Conservation (phyloP, 2,113 vertebrate species). For the Talpa occidentalis region DNA sequence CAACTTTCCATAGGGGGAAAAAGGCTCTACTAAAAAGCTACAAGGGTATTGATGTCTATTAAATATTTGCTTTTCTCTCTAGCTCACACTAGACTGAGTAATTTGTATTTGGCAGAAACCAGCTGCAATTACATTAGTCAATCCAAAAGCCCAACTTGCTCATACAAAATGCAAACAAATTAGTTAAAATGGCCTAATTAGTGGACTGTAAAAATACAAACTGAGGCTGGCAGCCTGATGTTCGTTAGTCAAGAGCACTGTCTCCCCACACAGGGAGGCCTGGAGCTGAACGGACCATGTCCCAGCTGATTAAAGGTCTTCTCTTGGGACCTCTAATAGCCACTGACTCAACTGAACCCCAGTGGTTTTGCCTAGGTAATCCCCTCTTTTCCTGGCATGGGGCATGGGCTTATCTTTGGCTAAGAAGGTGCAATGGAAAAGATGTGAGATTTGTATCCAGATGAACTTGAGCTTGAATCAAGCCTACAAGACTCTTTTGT, state of each 20-base stretch:
- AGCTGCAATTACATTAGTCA: constrained; percentile 92
- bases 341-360: not conserved
- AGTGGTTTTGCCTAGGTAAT: not conserved
- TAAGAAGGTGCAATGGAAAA: not conserved
- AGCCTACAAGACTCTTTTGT: not conserved
- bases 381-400: not conserved
- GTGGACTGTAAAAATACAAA: constrained; percentile 91
- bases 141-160: constrained; percentile 92
- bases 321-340: not conserved
- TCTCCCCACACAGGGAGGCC: constrained; percentile 76
- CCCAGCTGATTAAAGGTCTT: not conserved
- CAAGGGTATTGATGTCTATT: constrained; percentile 91
- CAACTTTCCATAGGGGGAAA: constrained; percentile 85
- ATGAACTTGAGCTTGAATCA: not conserved
- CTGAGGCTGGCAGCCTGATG: constrained; percentile 88
- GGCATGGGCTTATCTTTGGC: not conserved
- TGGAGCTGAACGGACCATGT: not conserved
- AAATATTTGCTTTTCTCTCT: constrained; percentile 93
- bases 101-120: constrained; percentile 91
- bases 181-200: constrained; percentile 94
- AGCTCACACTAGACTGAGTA: constrained; percentile 90
- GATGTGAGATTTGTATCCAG: not conserved
- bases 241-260: constrained; percentile 80
- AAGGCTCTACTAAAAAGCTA: constrained; percentile 85
- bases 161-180: constrained; percentile 94